These are phyloP conservation scores for Pteria penguin DNA, from an alignment of 2,888 invertebrate species.

Conservation along the genomic window DNA sequence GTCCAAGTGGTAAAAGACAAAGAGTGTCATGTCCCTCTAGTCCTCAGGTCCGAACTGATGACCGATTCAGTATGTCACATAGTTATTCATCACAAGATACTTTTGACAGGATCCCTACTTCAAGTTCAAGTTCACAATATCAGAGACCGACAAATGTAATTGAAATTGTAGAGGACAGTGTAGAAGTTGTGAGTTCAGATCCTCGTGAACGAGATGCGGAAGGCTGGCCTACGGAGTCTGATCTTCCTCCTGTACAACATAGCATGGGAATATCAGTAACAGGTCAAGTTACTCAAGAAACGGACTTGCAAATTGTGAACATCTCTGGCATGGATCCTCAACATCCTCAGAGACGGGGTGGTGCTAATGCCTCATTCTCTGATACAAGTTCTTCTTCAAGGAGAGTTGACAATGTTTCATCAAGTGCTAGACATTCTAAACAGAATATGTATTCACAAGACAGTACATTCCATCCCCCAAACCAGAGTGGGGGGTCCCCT, in stretches of 20 bases:
- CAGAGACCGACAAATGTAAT: not conserved
- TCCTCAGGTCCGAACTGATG: conserved; percentile 4
- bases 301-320: conserved; percentile 8
- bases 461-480: not conserved
- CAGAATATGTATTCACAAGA: not conserved
- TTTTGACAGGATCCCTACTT: not conserved
- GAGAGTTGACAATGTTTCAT: not conserved
- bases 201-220: conserved; percentile 12
- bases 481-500: not conserved
- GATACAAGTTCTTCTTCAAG: not conserved
- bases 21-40: not conserved
- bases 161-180: conserved; percentile 18
- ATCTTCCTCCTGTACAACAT: conserved; percentile 1
- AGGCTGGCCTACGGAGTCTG: conserved; percentile 7
- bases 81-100: conserved; percentile 13
- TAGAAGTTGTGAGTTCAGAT: conserved; percentile 18
- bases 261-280: conserved; percentile 14
- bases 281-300: conserved; percentile 5
- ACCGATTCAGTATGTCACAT: conserved; percentile 8
- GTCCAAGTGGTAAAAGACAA: conserved; percentile 6
- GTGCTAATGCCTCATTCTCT: not conserved
- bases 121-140: not conserved
- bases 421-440: not conserved
- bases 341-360: not conserved
- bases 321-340: not conserved